These are phyloP conservation scores for Ariopsis seemanni DNA, from an alignment of 2,113 vertebrate species.

Conservation along the genomic window DNA sequence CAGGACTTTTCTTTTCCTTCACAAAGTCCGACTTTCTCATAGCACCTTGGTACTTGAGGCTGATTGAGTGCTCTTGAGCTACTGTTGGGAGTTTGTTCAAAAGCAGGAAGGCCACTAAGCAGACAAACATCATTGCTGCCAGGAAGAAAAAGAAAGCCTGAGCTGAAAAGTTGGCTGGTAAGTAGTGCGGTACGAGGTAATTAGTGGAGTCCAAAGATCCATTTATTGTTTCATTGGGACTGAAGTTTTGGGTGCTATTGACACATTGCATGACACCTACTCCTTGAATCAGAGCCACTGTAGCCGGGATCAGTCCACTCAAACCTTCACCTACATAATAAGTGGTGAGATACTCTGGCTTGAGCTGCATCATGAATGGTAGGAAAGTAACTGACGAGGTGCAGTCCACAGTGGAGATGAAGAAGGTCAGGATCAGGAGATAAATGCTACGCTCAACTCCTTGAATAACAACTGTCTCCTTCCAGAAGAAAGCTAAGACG, in stretches of 20 bases:
- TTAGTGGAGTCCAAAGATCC: background rate
- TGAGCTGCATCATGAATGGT: constrained; percentile 79
- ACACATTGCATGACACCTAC: constrained; percentile 73
- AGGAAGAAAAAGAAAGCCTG: constrained; percentile 79
- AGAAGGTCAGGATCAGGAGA: constrained; percentile 75
- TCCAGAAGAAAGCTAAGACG: constrained; percentile 80
- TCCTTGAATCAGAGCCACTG: constrained; percentile 77
- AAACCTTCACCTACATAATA: constrained; percentile 83
- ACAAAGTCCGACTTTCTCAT: background rate
- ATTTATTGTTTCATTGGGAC: constrained; percentile 41
- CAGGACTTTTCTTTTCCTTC: constrained; percentile 38
- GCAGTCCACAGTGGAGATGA: constrained; percentile 79
- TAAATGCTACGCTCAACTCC: constrained; percentile 67
- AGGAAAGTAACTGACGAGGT: constrained; percentile 84
- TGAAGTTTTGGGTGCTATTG: constrained; percentile 56
- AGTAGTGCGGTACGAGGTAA: constrained; percentile 56
- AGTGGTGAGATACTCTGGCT: constrained; percentile 71
- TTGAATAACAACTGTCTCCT: constrained; percentile 61
- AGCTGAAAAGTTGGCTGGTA: constrained; percentile 72
- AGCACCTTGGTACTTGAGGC: constrained; percentile 43
- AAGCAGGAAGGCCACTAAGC: constrained; percentile 72
- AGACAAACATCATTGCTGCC: constrained; percentile 75
- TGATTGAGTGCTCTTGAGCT: constrained; percentile 46
- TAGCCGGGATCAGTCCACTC: constrained; percentile 78
- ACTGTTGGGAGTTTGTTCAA: constrained; percentile 73